Evolutionary conservation across 1,140 invertebrate genomes (phyloP).

Genomic region (Nephila pilipes): DNA sequence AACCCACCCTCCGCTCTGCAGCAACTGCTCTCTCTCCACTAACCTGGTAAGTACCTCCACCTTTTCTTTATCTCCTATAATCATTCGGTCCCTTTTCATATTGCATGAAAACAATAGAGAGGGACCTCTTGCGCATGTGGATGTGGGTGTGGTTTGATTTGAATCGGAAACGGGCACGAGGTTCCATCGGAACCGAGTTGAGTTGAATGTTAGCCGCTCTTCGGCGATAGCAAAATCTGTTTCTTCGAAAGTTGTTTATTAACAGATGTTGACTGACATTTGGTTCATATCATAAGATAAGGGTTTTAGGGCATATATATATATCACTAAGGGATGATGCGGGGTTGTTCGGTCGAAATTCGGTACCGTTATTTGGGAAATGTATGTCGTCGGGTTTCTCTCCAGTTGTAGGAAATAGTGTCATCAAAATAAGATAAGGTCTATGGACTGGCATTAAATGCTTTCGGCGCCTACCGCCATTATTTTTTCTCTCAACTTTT

Average conservation of each 20-base stretch:
- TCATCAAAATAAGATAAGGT: not conserved
- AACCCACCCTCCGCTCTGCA: not conserved
- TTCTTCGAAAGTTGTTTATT: not conserved
- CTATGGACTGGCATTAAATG: not conserved
- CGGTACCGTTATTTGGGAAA: not conserved
- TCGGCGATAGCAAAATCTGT: not conserved
- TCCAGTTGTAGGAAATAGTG: not conserved
- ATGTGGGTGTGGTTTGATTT: constrained; percentile 33
- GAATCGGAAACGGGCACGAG: constrained; percentile 17
- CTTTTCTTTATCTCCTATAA: not conserved
- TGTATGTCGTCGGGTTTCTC: not conserved
- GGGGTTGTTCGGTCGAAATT: not conserved
- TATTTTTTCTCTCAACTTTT: not conserved
- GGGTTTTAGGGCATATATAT: not conserved
- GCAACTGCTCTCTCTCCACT: not conserved
- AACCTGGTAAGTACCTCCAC: not conserved
- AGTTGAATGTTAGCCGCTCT: not conserved
- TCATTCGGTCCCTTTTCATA: no score
- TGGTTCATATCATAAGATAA: not conserved
- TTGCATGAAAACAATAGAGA: not conserved
- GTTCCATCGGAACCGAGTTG: not conserved
- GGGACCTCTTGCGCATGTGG: not conserved
- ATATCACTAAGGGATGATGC: not conserved
- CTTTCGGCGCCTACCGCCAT: not conserved
- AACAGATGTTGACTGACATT: constrained; percentile 9